Evolutionary conservation across 2,888 invertebrate genomes (phyloP).

Genomic region (Hedychridium roseum): DNA sequence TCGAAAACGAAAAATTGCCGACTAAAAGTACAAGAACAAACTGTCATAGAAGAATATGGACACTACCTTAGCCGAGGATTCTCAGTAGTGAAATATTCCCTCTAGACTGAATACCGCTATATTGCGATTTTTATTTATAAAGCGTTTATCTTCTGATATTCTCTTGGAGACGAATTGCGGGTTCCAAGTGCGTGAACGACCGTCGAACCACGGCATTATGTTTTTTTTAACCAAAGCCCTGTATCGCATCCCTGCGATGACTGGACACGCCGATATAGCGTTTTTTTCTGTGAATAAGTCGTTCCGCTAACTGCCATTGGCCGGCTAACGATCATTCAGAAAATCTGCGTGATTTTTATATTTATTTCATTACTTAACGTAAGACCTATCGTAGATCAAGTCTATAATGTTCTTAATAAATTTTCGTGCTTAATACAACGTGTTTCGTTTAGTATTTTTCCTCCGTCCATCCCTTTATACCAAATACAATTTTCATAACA

Average conservation of each 20-base stretch:
- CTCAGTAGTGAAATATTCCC: constrained; percentile 17
- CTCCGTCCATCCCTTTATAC: no score
- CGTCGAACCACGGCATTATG: constrained; percentile 15
- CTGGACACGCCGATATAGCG: no score
- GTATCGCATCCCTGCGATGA: constrained; percentile 28
- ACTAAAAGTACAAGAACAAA: not conserved
- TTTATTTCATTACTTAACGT: constrained; percentile 44
- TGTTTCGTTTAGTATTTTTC: no score
- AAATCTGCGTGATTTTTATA: constrained; percentile 40
- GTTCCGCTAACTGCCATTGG: constrained; percentile 29
- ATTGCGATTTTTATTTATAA: constrained; percentile 20
- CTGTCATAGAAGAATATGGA: not conserved
- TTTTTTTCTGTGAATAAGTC: no score
- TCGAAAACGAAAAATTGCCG: no score
- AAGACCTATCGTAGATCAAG: constrained; percentile 27
- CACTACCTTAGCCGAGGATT: constrained; percentile 10
- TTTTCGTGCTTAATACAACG: constrained; percentile 39
- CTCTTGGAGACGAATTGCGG: constrained; percentile 11
- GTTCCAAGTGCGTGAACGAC: not conserved
- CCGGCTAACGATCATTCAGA: constrained; percentile 34
- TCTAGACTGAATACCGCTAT: constrained; percentile 38
- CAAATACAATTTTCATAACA: no score
- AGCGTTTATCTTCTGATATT: constrained; percentile 29
- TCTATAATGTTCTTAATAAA: constrained; percentile 46
- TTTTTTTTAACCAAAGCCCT: constrained; percentile 51